Evolutionary conservation across 64 coral and sea anemone genomes (phyloP), one percentile per base, ranked within the genome.

Genomic region (Pocillopora damicornis): DNA sequence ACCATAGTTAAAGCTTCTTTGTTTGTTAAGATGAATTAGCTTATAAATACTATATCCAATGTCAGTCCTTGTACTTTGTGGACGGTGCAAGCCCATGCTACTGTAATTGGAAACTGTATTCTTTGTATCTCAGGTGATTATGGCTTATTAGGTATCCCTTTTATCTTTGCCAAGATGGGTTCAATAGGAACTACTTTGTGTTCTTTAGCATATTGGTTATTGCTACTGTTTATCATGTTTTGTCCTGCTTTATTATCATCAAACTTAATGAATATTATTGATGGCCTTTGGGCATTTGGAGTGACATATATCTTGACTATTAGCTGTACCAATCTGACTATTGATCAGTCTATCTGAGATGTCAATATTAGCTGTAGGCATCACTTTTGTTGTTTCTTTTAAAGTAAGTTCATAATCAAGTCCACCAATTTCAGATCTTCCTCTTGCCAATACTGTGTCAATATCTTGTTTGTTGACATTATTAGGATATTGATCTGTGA

Each of bases 211-310:
- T 58, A 87, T 58, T 72, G 51, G 35, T 87, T 75, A 76, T 56
- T 87, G 51, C 72, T 20, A 60, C 63, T 91, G 35, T 75, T 86
- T 42, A 91, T 89, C 64, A 80, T 67, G 64, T 91, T 75, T 77
- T 83, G 38, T 37, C 89, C 79, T 66, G 89, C 89, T 61, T 91
- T 91, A 37, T 58, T 22, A 91, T 86, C 89, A 91, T 91, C 89
- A 91, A 91, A 91, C 37, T 85, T 91, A 36, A 91, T 86, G 81
- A 84, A 91, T 26, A 91, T 58, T 59, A 76, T 63, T 63, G 72
- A 78, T 85, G 80, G 89, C 60, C 60, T 61, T 61, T 61, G 60
- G 60, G 15, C 15, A 15, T 61, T 61, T 61, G 60, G 60, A 61
- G 9, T 61, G 60, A 61, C 60, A 61, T 61, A 61, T 61, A 61